phyloP scores from a whole-genome alignment of 2,113 vertebrate genomes.

The Pluvialis apricaria region DNA sequence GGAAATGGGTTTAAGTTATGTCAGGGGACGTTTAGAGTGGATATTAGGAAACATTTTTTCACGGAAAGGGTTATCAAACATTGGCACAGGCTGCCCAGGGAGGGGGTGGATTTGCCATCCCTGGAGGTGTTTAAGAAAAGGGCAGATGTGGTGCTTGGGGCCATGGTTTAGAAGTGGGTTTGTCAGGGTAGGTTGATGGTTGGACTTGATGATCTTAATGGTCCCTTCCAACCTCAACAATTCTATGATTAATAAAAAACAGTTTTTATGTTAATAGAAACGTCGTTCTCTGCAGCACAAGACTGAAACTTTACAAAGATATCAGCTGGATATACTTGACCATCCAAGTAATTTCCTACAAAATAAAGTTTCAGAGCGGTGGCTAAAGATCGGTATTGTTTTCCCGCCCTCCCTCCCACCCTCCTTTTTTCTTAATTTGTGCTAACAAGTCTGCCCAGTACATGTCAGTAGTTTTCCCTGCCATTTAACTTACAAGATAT shows the following conservation, averaged over 20 bases:
- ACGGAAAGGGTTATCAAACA: too few species aligned
- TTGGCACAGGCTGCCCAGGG: too few species aligned
- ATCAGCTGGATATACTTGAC: not conserved
- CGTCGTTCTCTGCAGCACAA: not conserved
- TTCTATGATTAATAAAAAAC: not conserved
- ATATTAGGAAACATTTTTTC: too few species aligned
- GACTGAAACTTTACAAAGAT: not conserved
- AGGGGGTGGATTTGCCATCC: too few species aligned
- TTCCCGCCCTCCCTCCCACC: accelerated
- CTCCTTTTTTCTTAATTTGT: not conserved
- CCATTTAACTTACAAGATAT: not conserved
- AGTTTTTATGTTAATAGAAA: not conserved
- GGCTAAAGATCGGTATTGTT: not conserved
- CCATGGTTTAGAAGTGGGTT: too few species aligned
- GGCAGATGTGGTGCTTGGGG: too few species aligned
- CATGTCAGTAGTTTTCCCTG: not conserved
- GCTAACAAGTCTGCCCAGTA: not conserved
- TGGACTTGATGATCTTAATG: too few species aligned
- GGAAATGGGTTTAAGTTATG: too few species aligned
- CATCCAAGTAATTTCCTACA: not conserved
- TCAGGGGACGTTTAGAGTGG: too few species aligned
- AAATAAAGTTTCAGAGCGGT: not conserved
- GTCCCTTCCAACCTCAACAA: too few species aligned
- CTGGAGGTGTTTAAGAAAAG: too few species aligned
- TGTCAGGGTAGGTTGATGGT: too few species aligned